Evolutionary conservation across 2,888 invertebrate species (phyloP), one percentile per base, ranked within the genome.

Genomic region (Eueremaeus valkanovi): DNA sequence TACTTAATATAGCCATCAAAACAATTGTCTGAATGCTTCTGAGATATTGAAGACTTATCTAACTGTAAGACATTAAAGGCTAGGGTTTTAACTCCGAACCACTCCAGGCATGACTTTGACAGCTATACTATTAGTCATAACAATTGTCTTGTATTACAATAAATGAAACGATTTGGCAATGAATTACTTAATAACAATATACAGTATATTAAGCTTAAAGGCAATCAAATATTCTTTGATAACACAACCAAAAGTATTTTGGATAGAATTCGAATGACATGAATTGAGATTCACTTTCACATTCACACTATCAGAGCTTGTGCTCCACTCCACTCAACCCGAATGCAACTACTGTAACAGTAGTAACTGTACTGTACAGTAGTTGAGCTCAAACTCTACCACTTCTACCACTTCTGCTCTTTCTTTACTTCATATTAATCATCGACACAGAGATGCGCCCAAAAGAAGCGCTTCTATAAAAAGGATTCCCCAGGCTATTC

Each of bases 211-310:
- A 42, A 70, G 42, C 70, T 70, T 70, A 21, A 70, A 70, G 70
- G 70, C 70, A 70, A 70, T 70, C 45, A 70, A 42, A 70, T 70
- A 58, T 70, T 70, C 70, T 70, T 70, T 70, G 70, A 70, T 45
- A 70, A 70, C 70, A 70, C 70, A 70, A 70, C 70, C 70, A 70
- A 70, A 70, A 70, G 70, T 70, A 45, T 70, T 66, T 66, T 33
- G 18, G 11, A 36, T 16, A 18, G 18, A 40, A 58, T 31, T 21
- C 31, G 21, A 58, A 55, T 58, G 16, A 58, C 18, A 58, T 58
- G 27, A n/a, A n/a, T n/a, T 31, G 27, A 63, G 63, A 63, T 63
- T 63, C 33, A n/a, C 33, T 18, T 58, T 58, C n/a, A 66, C n/a
- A 55, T 55, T 16, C 8, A 45, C 16, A 45, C 18, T 45, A 18